phyloP scores from a whole-genome alignment of 1,140 invertebrate species.

The Drosophila paulistorum region DNA sequence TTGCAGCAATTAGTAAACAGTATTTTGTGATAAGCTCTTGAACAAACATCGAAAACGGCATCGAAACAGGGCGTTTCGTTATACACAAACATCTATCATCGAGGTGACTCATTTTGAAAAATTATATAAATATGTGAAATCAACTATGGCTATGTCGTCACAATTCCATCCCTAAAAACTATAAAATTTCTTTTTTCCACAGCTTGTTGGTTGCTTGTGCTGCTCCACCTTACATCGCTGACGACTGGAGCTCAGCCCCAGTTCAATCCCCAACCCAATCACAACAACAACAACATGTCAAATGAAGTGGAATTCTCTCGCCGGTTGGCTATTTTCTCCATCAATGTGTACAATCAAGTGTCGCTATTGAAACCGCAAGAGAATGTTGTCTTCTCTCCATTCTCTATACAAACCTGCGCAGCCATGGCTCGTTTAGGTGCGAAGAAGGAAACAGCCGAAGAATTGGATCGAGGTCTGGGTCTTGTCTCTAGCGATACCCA shows the following conservation, averaged over 20 bases:
- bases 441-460: slow-evolving; percentile 83
- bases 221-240: slow-evolving; percentile 33
- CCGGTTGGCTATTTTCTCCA: slow-evolving; percentile 57
- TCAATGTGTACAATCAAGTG: slow-evolving; percentile 55
- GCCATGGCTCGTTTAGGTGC: slow-evolving; percentile 85
- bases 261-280: not conserved
- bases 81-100: slow-evolving; percentile 25
- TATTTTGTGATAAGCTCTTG: slow-evolving; percentile 28
- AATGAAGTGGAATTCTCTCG: slow-evolving; percentile 50
- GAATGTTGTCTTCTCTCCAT: slow-evolving; percentile 82
- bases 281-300: slow-evolving; percentile 20
- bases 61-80: slow-evolving; percentile 39
- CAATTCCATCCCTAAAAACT: not conserved
- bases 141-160: slow-evolving; percentile 12
- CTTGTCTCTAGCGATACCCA: slow-evolving; percentile 63
- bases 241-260: not conserved
- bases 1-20: slow-evolving; percentile 13
- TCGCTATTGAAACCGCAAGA: slow-evolving; percentile 49
- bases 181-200: slow-evolving; percentile 23
- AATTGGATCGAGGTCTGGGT: slow-evolving; percentile 84
- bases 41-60: slow-evolving; percentile 46
- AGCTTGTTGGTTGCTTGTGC: slow-evolving; percentile 48
- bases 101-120: slow-evolving; percentile 67
- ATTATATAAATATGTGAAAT: slow-evolving; percentile 70
- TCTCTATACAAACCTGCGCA: slow-evolving; percentile 84